Evolutionary conservation across 2,797 vertebrate species (phyloP).

Genomic region (Gallinago stenura): DNA sequence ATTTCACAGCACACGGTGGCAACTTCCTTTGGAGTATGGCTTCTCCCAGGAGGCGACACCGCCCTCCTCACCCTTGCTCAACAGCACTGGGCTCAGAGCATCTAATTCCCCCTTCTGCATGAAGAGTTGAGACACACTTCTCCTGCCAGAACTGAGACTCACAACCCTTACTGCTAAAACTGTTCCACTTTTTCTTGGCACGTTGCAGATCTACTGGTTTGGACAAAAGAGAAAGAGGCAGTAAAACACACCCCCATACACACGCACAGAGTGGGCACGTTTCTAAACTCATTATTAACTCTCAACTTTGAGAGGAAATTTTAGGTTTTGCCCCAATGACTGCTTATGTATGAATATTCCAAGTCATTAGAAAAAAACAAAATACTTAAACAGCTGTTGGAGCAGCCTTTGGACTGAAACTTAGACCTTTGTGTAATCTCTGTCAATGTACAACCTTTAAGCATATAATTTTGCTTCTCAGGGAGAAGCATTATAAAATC

Average conservation of each 20-base stretch:
- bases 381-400: background rate
- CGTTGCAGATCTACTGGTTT: background rate
- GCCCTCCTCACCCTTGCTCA: background rate
- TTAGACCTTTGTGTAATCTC: background rate
- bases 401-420: background rate
- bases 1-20: rapidly evolving
- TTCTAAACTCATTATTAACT: background rate
- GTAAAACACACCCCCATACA: background rate
- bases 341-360: background rate
- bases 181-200: background rate
- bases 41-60: background rate
- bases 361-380: background rate
- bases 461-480: background rate
- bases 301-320: background rate
- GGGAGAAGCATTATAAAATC: background rate
- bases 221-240: background rate
- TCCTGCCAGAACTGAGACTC: background rate
- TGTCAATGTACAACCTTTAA: background rate
- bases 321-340: background rate
- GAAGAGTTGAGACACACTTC: background rate
- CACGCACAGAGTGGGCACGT: background rate
- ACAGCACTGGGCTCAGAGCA: background rate
- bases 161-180: background rate
- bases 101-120: background rate
- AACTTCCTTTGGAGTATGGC: background rate